Evolutionary conservation across 2,797 vertebrate species (phyloP).

Genomic region (Clarias fuscus): DNA sequence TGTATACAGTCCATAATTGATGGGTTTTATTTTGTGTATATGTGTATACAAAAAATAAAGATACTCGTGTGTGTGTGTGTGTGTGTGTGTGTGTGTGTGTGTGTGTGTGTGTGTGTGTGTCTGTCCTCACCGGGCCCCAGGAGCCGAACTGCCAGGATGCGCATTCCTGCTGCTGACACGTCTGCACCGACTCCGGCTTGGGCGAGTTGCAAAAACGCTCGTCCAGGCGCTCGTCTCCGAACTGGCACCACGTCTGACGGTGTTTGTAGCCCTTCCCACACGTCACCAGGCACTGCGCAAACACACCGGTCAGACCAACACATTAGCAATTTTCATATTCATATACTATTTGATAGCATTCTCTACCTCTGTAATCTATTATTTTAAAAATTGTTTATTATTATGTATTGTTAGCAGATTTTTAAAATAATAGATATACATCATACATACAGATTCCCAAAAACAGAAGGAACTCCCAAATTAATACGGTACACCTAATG

Average conservation of each 20-base stretch:
- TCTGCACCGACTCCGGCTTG: constrained; percentile 87
- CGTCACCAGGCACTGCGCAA: constrained; percentile 89
- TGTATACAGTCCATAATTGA: constrained; percentile 15
- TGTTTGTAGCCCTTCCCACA: constrained; percentile 96
- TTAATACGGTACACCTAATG: background rate
- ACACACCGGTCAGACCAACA: background rate
- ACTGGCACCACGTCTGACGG: constrained; percentile 95
- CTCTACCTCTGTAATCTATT: no score
- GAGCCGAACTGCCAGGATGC: constrained; percentile 96
- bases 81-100: background rate
- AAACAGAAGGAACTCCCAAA: background rate
- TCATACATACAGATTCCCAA: background rate
- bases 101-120: background rate
- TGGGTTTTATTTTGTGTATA: background rate
- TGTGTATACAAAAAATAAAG: background rate
- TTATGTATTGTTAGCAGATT: no score
- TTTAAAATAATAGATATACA: no score
- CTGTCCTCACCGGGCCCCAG: constrained; percentile 87
- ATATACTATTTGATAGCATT: no score
- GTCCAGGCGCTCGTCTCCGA: constrained; percentile 87
- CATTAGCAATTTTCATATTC: no score
- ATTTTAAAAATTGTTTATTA: no score
- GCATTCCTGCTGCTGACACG: constrained; percentile 94
- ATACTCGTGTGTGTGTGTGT: background rate
- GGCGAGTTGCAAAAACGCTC: constrained; percentile 84